Percentiles rank a stretch among this genome's conserved stretches.
phyloP scores from a whole-genome alignment of 1,140 invertebrate genomes.

The Yoshiicerus persimilis region DNA sequence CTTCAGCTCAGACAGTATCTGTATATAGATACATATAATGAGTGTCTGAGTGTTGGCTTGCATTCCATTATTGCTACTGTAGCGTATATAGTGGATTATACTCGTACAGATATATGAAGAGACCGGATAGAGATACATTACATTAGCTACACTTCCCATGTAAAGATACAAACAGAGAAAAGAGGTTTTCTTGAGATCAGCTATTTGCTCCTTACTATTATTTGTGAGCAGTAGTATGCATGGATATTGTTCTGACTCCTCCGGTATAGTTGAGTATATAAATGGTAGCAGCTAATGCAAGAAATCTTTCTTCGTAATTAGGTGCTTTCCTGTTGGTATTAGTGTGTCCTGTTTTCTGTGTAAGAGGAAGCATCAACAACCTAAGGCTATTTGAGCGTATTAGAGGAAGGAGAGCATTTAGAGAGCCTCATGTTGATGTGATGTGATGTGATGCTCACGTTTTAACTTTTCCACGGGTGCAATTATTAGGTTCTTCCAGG shows the following conservation, averaged over 20 bases:
- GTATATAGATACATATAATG: background rate
- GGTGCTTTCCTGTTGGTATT: conserved; percentile 21
- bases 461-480: conserved; percentile 21
- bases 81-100: too few relatives aligned
- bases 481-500: conserved; percentile 20
- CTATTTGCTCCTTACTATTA: background rate
- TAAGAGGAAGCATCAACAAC: background rate
- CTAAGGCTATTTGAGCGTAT: conserved; percentile 11
- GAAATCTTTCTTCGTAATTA: conserved; percentile 23
- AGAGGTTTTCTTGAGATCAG: background rate
- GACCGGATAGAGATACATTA: background rate
- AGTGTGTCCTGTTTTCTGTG: conserved; percentile 18
- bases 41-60: background rate
- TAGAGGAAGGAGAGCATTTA: conserved; percentile 19
- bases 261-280: background rate
- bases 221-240: background rate
- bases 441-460: conserved; percentile 18
- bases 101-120: background rate
- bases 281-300: conserved; percentile 9
- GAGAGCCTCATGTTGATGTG: conserved; percentile 21
- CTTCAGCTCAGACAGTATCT: too few relatives aligned
- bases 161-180: background rate
- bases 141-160: background rate
- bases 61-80: background rate
- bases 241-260: too few relatives aligned